Evolutionary conservation across 2,797 vertebrate species (phyloP).

Genomic region (Menidia menidia): DNA sequence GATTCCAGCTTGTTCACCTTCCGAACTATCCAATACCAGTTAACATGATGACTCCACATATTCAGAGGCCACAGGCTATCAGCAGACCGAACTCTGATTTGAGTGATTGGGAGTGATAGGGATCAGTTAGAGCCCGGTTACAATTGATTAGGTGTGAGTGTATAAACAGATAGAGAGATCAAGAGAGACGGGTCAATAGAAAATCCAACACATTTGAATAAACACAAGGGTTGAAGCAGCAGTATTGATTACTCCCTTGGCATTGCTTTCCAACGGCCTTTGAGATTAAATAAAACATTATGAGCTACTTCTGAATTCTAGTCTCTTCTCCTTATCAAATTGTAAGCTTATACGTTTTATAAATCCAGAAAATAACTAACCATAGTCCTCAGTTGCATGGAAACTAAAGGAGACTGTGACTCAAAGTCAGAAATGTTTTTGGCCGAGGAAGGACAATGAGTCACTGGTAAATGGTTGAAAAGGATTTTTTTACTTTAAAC

Average conservation of each 20-base stretch:
- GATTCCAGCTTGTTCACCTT: conserved; percentile 66
- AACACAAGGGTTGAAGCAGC: conserved; percentile 30
- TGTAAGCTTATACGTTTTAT: too few relatives aligned
- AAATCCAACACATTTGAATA: conserved; percentile 66
- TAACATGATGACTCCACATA: conserved; percentile 74
- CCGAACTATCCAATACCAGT: conserved; percentile 66
- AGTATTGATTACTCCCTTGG: conserved; percentile 22
- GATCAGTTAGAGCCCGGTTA: conserved; percentile 69
- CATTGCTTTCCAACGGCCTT: neutral
- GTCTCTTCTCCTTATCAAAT: neutral
- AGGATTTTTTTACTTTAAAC: too few relatives aligned
- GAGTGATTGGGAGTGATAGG: conserved; percentile 76
- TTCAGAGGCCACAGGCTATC: conserved; percentile 66
- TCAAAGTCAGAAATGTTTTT: too few relatives aligned
- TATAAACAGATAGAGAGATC: conserved; percentile 67
- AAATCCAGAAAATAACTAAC: too few relatives aligned
- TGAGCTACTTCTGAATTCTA: neutral
- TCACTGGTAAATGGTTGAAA: too few relatives aligned
- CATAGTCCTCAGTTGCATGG: too few relatives aligned
- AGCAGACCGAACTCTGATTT: conserved; percentile 44
- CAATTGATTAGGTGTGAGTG: conserved; percentile 70
- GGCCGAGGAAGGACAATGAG: too few relatives aligned
- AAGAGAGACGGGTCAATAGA: conserved; percentile 58
- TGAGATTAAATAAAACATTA: neutral
- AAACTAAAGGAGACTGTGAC: too few relatives aligned